phyloP scores from a whole-genome alignment of 2,888 invertebrate genomes.

The Pyralis farinalis region DNA sequence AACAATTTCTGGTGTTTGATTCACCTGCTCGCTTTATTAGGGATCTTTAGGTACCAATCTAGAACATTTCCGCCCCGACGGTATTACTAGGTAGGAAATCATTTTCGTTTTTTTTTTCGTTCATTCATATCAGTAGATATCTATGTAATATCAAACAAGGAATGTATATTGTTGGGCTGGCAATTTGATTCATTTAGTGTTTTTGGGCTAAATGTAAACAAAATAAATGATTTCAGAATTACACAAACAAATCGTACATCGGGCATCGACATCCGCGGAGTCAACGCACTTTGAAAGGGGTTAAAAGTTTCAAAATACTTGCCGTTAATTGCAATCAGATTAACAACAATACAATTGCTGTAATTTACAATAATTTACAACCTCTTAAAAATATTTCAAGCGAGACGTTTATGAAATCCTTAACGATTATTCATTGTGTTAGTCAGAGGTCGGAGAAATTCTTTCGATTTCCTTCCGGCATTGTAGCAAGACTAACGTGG shows the following conservation, averaged over 20 bases:
- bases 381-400: slow-evolving; percentile 5
- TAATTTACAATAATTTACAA: slow-evolving; percentile 6
- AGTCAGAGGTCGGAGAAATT: not conserved
- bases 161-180: not conserved
- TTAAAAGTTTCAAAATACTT: slow-evolving; percentile 4
- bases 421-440: slow-evolving; percentile 4
- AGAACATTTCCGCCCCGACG: too few relatives aligned
- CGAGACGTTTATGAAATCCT: slow-evolving; percentile 2
- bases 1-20: too few relatives aligned
- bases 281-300: slow-evolving; percentile 7
- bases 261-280: slow-evolving; percentile 2
- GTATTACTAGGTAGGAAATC: too few relatives aligned
- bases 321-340: slow-evolving; percentile 1
- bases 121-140: too few relatives aligned
- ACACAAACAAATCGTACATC: slow-evolving; percentile 1
- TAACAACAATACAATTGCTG: slow-evolving; percentile 6
- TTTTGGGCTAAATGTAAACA: not conserved
- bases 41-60: too few relatives aligned
- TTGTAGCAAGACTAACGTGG: not conserved
- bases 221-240: slow-evolving; percentile 1
- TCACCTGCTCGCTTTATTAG: too few relatives aligned
- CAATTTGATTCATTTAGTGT: not conserved
- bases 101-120: too few relatives aligned
- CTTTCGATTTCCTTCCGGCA: slow-evolving; percentile 3
- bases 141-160: too few relatives aligned